Evolutionary conservation across 2,888 invertebrate genomes (phyloP).

Genomic region (Gryllus longicercus): DNA sequence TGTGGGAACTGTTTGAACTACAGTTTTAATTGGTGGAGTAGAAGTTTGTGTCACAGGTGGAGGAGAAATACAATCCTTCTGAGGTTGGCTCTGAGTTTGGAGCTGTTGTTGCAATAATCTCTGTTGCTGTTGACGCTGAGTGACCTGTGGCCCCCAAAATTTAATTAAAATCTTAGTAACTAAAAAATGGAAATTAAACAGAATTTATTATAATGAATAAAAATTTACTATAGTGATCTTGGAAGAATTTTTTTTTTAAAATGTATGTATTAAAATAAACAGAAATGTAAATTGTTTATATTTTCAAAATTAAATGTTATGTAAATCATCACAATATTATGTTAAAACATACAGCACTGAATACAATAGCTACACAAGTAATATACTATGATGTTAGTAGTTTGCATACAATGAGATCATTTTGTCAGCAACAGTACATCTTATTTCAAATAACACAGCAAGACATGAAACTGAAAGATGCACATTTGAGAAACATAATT

Average conservation of each 20-base stretch:
- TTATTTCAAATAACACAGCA: background rate
- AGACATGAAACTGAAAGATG: background rate
- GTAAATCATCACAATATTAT: too few relatives aligned
- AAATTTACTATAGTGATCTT: too few relatives aligned
- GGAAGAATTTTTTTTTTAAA: too few relatives aligned
- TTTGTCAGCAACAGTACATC: background rate
- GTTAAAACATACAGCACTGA: background rate
- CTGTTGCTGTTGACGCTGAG: slow-evolving; percentile 63
- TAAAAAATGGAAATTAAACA: too few relatives aligned
- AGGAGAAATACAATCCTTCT: slow-evolving; percentile 37
- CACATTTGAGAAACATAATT: background rate
- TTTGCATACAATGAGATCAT: background rate
- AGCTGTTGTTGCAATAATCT: slow-evolving; percentile 56
- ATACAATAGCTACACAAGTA: background rate
- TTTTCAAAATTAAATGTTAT: too few relatives aligned
- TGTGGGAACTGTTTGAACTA: background rate
- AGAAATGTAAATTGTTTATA: too few relatives aligned
- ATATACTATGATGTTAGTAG: background rate
- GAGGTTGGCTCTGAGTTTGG: slow-evolving; percentile 34
- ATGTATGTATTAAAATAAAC: too few relatives aligned
- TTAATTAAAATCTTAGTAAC: too few relatives aligned
- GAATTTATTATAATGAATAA: too few relatives aligned
- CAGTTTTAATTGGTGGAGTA: background rate
- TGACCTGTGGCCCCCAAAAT: slow-evolving; percentile 51
- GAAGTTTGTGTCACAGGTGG: slow-evolving; percentile 42